Percentiles rank a stretch among this genome's conserved stretches.
Conservation (phyloP, 2,797 vertebrate genomes). For the Phylloscopus collybita region DNA sequence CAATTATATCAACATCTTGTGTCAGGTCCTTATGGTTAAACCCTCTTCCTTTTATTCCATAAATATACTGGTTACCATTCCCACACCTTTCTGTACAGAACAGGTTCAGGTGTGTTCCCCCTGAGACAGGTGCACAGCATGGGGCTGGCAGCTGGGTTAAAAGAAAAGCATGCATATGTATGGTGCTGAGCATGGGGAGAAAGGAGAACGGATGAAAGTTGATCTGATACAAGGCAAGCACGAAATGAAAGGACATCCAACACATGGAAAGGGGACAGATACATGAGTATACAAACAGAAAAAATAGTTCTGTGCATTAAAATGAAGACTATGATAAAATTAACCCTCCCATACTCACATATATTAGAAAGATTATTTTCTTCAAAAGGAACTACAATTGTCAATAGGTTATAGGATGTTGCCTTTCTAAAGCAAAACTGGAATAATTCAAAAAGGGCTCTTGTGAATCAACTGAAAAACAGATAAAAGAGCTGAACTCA, state of each 20-base stretch:
- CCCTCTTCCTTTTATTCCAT: neutral
- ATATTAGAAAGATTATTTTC: neutral
- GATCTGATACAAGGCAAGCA: neutral
- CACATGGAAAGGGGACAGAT: neutral
- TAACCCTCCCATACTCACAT: neutral
- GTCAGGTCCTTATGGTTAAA: neutral
- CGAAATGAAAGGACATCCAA: conserved; percentile 29
- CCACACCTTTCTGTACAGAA: neutral
- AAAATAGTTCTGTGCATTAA: neutral
- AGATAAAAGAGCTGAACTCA: conserved; percentile 18
- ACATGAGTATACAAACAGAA: neutral
- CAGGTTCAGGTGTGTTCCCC: neutral
- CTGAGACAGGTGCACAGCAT: conserved; percentile 26
- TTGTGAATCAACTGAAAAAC: neutral
- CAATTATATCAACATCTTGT: neutral
- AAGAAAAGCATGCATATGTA: conserved; percentile 14
- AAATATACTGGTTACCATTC: neutral
- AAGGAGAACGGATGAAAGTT: conserved; percentile 45
- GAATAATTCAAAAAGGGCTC: neutral
- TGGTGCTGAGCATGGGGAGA: neutral
- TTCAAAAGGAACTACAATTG: neutral
- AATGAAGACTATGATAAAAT: neutral
- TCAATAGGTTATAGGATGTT: neutral
- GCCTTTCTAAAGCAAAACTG: neutral
- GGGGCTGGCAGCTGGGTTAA: conserved; percentile 12